Evolutionary conservation across 1,140 invertebrate species (phyloP).

Genomic region (Zaprionus davidi): DNA sequence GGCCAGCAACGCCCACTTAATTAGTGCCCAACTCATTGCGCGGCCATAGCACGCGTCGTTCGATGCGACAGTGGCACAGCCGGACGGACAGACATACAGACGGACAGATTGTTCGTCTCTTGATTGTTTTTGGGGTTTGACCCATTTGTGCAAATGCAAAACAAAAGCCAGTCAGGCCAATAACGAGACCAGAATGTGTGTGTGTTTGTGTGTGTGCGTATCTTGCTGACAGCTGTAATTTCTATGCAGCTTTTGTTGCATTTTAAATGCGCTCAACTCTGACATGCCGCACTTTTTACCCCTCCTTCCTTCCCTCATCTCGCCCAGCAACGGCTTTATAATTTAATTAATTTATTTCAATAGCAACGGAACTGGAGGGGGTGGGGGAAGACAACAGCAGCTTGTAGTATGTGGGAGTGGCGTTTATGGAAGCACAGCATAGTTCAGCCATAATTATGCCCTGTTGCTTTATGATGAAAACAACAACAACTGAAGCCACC

Average conservation of each 20-base stretch:
- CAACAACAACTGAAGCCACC: constrained; percentile 50
- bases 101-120: constrained; percentile 29
- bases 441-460: constrained; percentile 65
- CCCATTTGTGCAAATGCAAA: constrained; percentile 76
- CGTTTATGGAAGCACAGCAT: constrained; percentile 8
- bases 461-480: constrained; percentile 60
- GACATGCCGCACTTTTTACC: constrained; percentile 22
- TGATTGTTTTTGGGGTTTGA: constrained; percentile 82
- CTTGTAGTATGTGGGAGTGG: background rate
- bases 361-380: constrained; percentile 8
- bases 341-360: constrained; percentile 80
- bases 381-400: too few relatives aligned
- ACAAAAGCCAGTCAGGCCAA: constrained; percentile 58
- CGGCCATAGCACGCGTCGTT: constrained; percentile 5
- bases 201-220: background rate
- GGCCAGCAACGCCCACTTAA: constrained; percentile 68
- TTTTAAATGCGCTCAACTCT: constrained; percentile 47
- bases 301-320: background rate
- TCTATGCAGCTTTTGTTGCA: constrained; percentile 62
- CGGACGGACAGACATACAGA: background rate
- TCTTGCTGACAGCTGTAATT: constrained; percentile 58
- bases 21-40: constrained; percentile 74
- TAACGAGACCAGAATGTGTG: constrained; percentile 15
- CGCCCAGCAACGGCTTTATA: constrained; percentile 56
- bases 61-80: background rate